A percentile compares a stretch with the other conserved stretches of the same genome.
phyloP scores from a whole-genome alignment of 2,797 vertebrate species.

The Notamacropus eugenii region DNA sequence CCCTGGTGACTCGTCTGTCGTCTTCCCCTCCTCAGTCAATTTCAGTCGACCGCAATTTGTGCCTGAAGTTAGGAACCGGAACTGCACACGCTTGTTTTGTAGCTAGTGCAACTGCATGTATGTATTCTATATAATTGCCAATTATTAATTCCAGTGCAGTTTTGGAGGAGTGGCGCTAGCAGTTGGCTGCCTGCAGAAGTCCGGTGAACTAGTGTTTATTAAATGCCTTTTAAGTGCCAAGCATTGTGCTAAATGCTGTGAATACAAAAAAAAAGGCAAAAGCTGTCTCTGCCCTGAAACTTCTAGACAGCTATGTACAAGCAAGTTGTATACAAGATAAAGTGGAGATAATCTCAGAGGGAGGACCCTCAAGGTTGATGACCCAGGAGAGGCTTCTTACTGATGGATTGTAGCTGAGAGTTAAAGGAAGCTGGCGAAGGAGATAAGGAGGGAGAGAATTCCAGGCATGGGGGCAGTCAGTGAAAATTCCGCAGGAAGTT shows the following conservation, averaged over 20 bases:
- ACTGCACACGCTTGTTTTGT: not conserved
- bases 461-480: not conserved
- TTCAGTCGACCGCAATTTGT: not conserved
- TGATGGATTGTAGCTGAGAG: not conserved
- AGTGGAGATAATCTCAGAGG: not conserved
- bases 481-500: not conserved
- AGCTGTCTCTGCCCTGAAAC: not conserved
- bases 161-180: not conserved
- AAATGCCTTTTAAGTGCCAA: not conserved
- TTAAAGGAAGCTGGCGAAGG: not conserved
- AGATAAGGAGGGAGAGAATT: not conserved
- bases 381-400: not conserved
- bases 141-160: not conserved
- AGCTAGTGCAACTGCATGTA: not conserved
- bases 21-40: not conserved
- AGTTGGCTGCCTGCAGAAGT: not conserved
- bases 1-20: conserved; percentile 4
- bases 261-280: not conserved
- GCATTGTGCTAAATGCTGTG: not conserved
- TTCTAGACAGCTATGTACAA: not conserved
- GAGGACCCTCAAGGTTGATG: not conserved
- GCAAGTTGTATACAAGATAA: not conserved
- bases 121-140: too few species aligned
- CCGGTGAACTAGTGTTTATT: not conserved
- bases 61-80: not conserved